Base-by-base conservation (phyloP, 1,140 invertebrate species). In the Nephila pilipes region DNA sequence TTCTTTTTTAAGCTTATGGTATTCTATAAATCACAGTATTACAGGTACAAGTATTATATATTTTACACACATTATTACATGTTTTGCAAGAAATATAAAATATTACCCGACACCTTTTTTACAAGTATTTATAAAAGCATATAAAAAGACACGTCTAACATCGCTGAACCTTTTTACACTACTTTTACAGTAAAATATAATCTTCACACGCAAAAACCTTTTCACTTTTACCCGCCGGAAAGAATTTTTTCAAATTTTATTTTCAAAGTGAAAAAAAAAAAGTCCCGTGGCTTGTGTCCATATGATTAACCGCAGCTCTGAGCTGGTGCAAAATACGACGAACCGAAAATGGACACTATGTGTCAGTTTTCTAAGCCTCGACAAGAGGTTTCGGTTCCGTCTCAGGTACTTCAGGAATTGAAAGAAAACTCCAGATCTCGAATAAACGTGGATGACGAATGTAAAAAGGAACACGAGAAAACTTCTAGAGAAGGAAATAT, bases 401-500 rank as follows among this genome's bases (percentile, higher is more conserved):
- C 32, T 32, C 69, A 75, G 69, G 69, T 75, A 29, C 25, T 29
- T 32, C 69, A 6, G 29, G 69, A 63, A 75, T 75, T 29, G 29
- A 75, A 36, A 75, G 69, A 75, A 75, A 32, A 75, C 36, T 75
- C 69, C 29, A 75, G 69, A 75, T 75, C 29, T 75, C 69, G 69
- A 75, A 75, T 75, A 75, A 75, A 75, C 69, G 18, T 60, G 58
- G 22, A 22, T 60, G 58, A 22, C 69, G 69, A 75, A 75, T 36
- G 29, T 4, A 32, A 32, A 60, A 36, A 75, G 69, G 69, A 75
- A 75, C 69, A 75, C 69, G 69, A 75, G 29, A 75, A 75, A 75
- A 32, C 65, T 69, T 69, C 65, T 69, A 69, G 25, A 69, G 65
- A 69, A 69, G 65, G 25, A 75, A 75, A 75, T 75, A 75, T 75